Evolutionary conservation across 2,888 invertebrate genomes (phyloP).

Genomic region (Nemapogon koenigi): DNA sequence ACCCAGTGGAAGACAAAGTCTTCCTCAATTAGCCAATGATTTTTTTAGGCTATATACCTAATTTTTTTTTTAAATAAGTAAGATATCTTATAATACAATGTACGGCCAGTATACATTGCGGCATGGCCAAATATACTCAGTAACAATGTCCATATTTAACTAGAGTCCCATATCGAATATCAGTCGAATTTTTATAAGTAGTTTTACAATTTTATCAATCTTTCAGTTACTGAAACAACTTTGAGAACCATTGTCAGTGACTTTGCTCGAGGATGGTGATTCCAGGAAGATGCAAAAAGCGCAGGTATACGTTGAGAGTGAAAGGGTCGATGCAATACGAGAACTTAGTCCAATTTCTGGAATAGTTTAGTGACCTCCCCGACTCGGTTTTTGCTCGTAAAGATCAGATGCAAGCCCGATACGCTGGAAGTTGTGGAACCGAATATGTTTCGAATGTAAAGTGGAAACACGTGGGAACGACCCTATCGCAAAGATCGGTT

Average conservation of each 20-base stretch:
- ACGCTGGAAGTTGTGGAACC: conserved; percentile 17
- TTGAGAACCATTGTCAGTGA: conserved; percentile 27
- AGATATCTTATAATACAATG: too few species aligned
- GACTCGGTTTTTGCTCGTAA: conserved; percentile 9
- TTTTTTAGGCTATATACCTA: too few species aligned
- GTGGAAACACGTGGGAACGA: conserved; percentile 57
- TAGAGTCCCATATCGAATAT: too few species aligned
- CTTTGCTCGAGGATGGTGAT: conserved; percentile 31
- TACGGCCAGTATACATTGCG: too few species aligned
- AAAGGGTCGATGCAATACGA: conserved; percentile 63
- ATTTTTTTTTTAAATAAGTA: too few species aligned
- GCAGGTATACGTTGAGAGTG: conserved; percentile 61
- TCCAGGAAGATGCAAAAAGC: conserved; percentile 56
- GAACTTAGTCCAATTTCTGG: conserved; percentile 49
- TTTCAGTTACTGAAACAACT: conserved; percentile 19
- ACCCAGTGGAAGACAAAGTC: too few species aligned
- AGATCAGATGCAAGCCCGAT: conserved; percentile 36
- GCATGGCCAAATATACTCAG: too few species aligned
- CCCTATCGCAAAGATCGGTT: conserved; percentile 30
- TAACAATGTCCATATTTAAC: too few species aligned
- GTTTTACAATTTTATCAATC: conserved; percentile 3
- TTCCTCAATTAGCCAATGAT: too few species aligned
- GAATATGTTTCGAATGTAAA: conserved; percentile 40
- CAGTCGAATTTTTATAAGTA: background rate
- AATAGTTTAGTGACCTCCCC: conserved; percentile 42